phyloP scores from a whole-genome alignment of 2,797 vertebrate species.

The Morelia viridis region DNA sequence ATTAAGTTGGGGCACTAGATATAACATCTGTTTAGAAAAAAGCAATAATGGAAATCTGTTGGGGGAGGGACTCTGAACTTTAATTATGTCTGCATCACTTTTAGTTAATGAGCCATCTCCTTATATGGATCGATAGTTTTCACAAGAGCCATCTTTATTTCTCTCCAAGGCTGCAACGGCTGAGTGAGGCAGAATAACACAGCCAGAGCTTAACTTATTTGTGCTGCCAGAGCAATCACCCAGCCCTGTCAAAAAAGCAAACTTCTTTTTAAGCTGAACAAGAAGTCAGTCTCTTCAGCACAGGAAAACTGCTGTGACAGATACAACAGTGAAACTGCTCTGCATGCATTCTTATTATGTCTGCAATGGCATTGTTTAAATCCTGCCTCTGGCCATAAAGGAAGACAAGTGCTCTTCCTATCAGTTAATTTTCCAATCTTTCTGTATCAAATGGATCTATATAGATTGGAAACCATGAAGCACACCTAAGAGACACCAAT shows the following conservation, averaged over 20 bases:
- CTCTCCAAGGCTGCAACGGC: not conserved
- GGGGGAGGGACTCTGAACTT: not conserved
- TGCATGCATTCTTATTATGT: not conserved
- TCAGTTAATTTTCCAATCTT: not conserved
- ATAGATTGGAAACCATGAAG: not conserved
- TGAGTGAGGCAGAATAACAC: not conserved
- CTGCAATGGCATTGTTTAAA: not conserved
- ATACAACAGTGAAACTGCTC: not conserved
- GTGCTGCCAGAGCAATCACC: slow-evolving; percentile 9
- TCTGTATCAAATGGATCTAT: not conserved
- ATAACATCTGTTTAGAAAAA: not conserved
- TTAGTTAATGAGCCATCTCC: slow-evolving; percentile 12
- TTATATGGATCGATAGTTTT: slow-evolving; percentile 5
- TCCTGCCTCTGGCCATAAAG: not conserved
- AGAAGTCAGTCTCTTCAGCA: not conserved
- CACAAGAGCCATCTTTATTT: not conserved
- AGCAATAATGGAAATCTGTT: not conserved
- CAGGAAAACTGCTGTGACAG: not conserved
- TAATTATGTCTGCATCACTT: slow-evolving; percentile 16
- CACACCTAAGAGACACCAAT: not conserved
- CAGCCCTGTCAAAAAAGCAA: not conserved
- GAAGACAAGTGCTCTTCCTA: not conserved
- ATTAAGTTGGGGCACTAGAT: not conserved
- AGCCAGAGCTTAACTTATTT: not conserved
- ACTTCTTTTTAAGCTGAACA: not conserved